Base-by-base conservation (phyloP, 1,140 invertebrate genomes). In the Magallana gigas region DNA sequence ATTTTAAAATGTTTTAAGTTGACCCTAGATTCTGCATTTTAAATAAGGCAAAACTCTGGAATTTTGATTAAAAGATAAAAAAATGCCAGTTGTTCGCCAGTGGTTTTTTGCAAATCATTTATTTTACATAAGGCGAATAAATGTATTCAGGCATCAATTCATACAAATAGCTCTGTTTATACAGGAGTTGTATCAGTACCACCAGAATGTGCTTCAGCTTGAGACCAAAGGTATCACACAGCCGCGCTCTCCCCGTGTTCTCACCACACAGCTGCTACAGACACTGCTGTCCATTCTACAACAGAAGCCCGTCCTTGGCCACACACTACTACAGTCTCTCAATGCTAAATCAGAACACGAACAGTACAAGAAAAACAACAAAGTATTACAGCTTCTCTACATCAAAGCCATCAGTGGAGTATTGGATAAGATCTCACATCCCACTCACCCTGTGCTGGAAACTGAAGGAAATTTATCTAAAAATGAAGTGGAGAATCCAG, bases 131-230 rank as follows among this genome's bases (percentile, higher is more conserved):
- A 48, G 36, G 36, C 3, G 5, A 48, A 5, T 48, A 48, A 48
- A 48, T 48, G 36, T 48, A 48, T 48, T 23, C 23, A 23, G 0
- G 23, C 0, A 23, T 23, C 23, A 23, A 48, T 48, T 48, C 2
- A 36, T 71, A 18, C 29, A 48, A 2, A 82, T 82, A 16, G 81
- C 16, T 56, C 18, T 85, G 88, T 81, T 56, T 60, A 90, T 90
- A 6, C 88, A 94, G 93, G 92, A 93, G 48, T 85, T 94, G 83
- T 94, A 93, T 85, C 84, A 87, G 18, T 93, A 89, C 84, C 91
- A 90, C 68, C 85, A 91, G 18, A 80, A 82, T 64, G 83, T 85
- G 85, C 68, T 76, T 23, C 68, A 76, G 68, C 68, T 76, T 8
- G 68, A 76, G 68, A 12, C 23, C 14, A 18, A 23, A 29, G 68